Evolutionary conservation across 1,140 invertebrate species (phyloP).

Genomic region (Orchesella cincta): DNA sequence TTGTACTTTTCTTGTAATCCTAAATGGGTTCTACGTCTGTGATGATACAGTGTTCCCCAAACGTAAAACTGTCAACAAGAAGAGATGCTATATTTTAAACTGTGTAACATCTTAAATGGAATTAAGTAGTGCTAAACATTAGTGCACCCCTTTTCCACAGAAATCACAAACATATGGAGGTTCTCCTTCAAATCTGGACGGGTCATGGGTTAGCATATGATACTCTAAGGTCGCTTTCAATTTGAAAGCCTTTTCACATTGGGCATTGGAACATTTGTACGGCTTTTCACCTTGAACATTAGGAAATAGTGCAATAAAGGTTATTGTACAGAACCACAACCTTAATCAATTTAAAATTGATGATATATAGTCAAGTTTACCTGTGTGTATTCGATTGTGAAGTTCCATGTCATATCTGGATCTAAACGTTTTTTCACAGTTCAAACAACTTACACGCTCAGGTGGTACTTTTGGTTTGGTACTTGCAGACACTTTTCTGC

Average conservation of each 20-base stretch:
- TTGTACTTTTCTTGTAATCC: neutral
- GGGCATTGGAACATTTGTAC: neutral
- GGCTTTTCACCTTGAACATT: conserved; percentile 5
- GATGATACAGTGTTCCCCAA: neutral
- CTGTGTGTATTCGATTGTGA: neutral
- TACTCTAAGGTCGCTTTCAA: neutral
- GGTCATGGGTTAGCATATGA: neutral
- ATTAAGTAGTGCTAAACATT: too few relatives aligned
- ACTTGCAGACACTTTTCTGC: neutral
- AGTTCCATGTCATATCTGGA: neutral
- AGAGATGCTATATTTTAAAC: too few relatives aligned
- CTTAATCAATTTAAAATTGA: too few relatives aligned
- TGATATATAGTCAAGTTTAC: too few relatives aligned
- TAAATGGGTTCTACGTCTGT: neutral
- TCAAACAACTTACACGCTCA: neutral
- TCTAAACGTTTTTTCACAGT: neutral
- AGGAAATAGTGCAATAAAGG: too few relatives aligned
- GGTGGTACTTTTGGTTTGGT: neutral
- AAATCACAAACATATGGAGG: neutral
- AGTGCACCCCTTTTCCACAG: neutral
- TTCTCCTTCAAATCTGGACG: conserved; percentile 1
- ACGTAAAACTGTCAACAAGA: conserved; percentile 8
- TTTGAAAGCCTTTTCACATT: neutral
- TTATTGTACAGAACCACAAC: too few relatives aligned
- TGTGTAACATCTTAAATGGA: too few relatives aligned